Evolutionary conservation across 2,113 vertebrate genomes (phyloP), one percentile per base, ranked within the genome.

Genomic region (Thalassarche chlororhynchos): DNA sequence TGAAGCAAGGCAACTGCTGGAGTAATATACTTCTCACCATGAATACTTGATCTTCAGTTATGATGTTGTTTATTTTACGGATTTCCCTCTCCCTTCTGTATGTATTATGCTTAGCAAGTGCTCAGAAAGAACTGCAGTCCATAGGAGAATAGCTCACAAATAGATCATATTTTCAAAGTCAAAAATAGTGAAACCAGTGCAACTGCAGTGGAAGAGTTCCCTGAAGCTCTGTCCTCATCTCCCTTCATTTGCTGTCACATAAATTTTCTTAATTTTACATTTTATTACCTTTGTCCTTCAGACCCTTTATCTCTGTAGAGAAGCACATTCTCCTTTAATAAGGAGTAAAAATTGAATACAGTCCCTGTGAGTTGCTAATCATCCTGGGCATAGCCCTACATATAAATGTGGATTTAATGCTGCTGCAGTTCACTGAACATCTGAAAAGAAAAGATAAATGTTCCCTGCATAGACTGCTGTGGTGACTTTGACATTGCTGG

Each of bases 401-500:
- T 89, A 94, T 93, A 93, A 96, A 96, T 87, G 54, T 93, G 92
- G 71, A 93, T 97, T 97, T 97, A 97, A 97, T 96, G 85, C 94
- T 89, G 89, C 74, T 90, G 64, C 38, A 97, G 92, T 89, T 98
- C 97, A 98, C 57, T 97, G 96, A 89, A 83, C 85, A 76, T 93
- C 44, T 78, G 8, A 95, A 68, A 84, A 80, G 78, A 47, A 91
- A 80, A 95, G 96, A 98, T 92, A 97, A 98, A 97, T 94, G 93
- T 84, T 96, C 64, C 65, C 89, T 94, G 60, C 34, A 29, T 4
- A 84, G 93, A 85, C 82, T 87, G 61, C 46, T 47, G 54, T 77
- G n/a, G 42, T 94, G 89, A 96, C 96, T 97, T 97, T 97, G 97
- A 95, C 92, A 94, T 97, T 96, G 92, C 57, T 71, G 89, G 91